phyloP scores from a whole-genome alignment of 1,140 invertebrate species.

The Lanistes nyassanus region DNA sequence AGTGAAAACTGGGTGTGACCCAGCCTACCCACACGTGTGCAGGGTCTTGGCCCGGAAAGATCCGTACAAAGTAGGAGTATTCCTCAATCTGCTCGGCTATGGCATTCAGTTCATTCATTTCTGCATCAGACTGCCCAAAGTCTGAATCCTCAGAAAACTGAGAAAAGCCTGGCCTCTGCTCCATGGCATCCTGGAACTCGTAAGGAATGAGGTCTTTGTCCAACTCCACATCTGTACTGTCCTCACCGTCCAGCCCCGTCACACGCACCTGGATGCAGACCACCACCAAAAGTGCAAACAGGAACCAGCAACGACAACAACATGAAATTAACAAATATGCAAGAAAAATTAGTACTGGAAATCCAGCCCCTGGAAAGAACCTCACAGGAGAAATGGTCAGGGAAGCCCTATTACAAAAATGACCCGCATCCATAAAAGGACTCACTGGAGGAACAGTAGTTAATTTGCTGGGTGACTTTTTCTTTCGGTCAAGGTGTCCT shows the following conservation, averaged over 20 bases:
- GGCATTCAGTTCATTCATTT: constrained; percentile 59
- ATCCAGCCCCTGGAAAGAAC: too few species aligned
- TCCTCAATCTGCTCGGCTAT: constrained; percentile 92
- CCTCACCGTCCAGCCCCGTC: constrained; percentile 27
- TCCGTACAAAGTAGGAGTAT: constrained; percentile 93
- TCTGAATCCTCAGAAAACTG: constrained; percentile 59
- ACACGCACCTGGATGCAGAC: constrained; percentile 16
- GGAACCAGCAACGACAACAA: too few species aligned
- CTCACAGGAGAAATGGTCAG: too few species aligned
- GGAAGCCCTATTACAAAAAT: too few species aligned
- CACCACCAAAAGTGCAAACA: too few species aligned
- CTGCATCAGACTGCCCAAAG: constrained; percentile 53
- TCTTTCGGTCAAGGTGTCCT: constrained; percentile 31
- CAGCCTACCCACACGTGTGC: constrained; percentile 95
- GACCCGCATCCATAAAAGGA: not conserved
- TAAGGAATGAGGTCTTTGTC: constrained; percentile 52
- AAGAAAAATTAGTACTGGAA: too few species aligned
- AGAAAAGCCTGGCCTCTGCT: constrained; percentile 33
- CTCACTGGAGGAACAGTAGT: constrained; percentile 27
- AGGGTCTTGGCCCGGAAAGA: constrained; percentile 96
- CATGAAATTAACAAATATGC: too few species aligned
- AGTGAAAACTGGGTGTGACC: constrained; percentile 95
- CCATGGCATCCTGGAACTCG: constrained; percentile 60
- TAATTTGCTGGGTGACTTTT: constrained; percentile 23
- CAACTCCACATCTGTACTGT: constrained; percentile 27